These are phyloP conservation scores for Opisthocomus hoazin DNA, from an alignment of 2,113 vertebrate species.

Conservation along the genomic window DNA sequence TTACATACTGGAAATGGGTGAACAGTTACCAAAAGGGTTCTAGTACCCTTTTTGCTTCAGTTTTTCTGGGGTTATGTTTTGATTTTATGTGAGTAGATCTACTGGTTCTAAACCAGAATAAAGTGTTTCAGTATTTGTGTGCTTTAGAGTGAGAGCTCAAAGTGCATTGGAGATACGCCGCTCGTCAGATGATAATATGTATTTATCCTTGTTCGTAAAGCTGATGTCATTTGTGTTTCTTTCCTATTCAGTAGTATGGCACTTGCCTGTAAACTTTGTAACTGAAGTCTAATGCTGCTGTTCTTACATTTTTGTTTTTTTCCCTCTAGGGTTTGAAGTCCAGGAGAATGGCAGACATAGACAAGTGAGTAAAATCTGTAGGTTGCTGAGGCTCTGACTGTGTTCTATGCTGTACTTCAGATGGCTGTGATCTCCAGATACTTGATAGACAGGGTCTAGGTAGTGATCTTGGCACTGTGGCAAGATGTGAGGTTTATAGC, in stretches of 20 bases:
- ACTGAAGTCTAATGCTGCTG: neutral
- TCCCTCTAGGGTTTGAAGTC: conserved; percentile 32
- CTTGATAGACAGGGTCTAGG: neutral
- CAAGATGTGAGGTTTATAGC: neutral
- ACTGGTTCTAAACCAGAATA: neutral
- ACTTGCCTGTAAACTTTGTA: neutral
- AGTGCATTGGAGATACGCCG: neutral
- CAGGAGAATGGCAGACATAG: conserved; percentile 90
- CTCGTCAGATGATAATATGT: neutral
- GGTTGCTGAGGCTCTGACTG: neutral
- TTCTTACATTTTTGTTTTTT: neutral
- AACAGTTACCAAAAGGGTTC: neutral
- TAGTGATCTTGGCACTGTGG: neutral
- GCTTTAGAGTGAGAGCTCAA: neutral
- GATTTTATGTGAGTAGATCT: neutral
- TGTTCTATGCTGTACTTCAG: neutral
- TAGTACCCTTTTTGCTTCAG: neutral
- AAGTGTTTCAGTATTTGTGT: neutral
- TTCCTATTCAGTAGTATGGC: neutral
- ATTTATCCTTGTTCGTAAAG: neutral
- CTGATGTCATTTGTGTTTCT: neutral
- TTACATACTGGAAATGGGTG: neutral
- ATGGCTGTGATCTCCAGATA: neutral
- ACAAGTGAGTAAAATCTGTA: conserved; percentile 87
- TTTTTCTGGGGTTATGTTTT: neutral